Evolutionary conservation across 2,888 invertebrate species (phyloP), one percentile per base, ranked within the genome.

Genomic region (Tyria jacobaeae): DNA sequence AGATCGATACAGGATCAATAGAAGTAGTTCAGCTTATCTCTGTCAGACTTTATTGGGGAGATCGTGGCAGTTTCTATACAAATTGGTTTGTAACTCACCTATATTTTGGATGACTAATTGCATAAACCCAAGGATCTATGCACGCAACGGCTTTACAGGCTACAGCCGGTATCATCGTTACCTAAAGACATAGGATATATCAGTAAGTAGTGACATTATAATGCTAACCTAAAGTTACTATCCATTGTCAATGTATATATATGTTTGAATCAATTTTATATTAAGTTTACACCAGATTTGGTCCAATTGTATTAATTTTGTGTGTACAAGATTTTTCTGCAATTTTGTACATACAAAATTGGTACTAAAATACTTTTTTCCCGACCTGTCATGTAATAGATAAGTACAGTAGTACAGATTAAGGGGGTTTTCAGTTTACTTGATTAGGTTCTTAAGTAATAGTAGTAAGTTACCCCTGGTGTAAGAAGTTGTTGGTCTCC

Each of bases 51-150:
- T 0, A 12, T 3, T 17, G 17, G 17, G 9, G 1, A 17, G 7
- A 3, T 17, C n/a, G 17, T 41, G 17, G 17, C 17, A 7, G 2
- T 17, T 41, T 17, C 17, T 3, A 10, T 17, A 41, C 4, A 17
- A 17, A 17, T 41, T 44, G 21, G 0, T 44, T 34, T 41, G 14
- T 15, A 34, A 21, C 27, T 37, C 86, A 96, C 96, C 97, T 96
- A 94, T 97, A 97, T 92, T 95, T 96, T 6, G 98, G 98, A 94
- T 98, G 98, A 83, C 97, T 98, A 75, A 98, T 97, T 5, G 98
- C 98, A 79, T 98, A 98, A 2, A 98, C 96, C 94, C 98, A 97
- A 0, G 98, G 98, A 90, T 98, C 98, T 81, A 98, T 95, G 88
- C 98, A 98, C 0, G 98, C 98, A 0, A 98, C 98, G 57, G 96